Percentiles rank a stretch among this genome's conserved stretches.
phyloP scores from a whole-genome alignment of 2,113 vertebrate genomes.

The Onychostoma macrolepis region DNA sequence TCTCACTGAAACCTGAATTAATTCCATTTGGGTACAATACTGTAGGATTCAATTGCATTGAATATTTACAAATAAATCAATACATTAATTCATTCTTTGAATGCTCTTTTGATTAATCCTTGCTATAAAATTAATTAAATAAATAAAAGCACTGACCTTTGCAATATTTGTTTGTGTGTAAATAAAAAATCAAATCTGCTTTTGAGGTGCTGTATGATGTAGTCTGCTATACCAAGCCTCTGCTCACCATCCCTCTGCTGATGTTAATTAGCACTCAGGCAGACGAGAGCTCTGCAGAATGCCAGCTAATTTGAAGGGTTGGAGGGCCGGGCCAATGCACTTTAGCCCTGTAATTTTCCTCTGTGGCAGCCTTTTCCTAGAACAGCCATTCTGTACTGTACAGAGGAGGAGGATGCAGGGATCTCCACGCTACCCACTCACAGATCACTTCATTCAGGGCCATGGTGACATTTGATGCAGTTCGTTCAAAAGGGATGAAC shows the following conservation, averaged over 20 bases:
- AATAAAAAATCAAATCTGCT: no score
- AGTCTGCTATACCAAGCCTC: not conserved
- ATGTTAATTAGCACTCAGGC: constrained; percentile 41
- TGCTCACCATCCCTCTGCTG: not conserved
- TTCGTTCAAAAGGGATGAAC: constrained; percentile 7
- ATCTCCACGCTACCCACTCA: not conserved
- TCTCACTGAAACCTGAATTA: constrained; percentile 27
- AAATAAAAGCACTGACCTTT: no score
- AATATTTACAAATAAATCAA: no score
- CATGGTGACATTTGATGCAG: not conserved
- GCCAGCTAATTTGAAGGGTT: constrained; percentile 13
- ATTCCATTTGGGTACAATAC: not conserved
- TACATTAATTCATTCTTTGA: no score
- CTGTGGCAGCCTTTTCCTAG: not conserved
- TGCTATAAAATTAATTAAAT: no score
- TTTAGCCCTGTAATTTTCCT: constrained; percentile 33
- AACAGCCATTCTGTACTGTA: constrained; percentile 15
- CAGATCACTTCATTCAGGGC: constrained; percentile 7
- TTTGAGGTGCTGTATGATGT: no score
- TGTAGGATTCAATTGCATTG: no score
- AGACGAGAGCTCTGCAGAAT: not conserved
- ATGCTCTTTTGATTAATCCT: not conserved
- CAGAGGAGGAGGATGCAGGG: not conserved
- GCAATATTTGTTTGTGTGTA: no score
- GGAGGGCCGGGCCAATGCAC: not conserved